Conservation (phyloP, 2,113 vertebrate species). For the Datnioides undecimradiatus region DNA sequence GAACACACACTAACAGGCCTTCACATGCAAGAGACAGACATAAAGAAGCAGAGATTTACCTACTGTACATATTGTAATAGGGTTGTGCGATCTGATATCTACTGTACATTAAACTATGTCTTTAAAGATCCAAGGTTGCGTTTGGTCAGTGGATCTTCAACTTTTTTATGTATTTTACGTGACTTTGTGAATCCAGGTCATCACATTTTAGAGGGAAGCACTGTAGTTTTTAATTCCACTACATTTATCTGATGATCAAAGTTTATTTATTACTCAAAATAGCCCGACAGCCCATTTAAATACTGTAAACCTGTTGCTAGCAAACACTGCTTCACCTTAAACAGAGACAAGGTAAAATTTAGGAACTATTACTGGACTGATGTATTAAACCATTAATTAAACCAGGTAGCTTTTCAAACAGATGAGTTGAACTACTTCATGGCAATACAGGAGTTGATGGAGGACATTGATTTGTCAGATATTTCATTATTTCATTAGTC, state of each 20-base stretch:
- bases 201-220: not conserved
- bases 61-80: no score
- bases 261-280: no score
- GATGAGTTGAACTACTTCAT: not conserved
- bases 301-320: no score
- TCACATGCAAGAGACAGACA: constrained; percentile 43
- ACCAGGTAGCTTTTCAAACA: no score
- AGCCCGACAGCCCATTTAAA: no score
- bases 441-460: no score
- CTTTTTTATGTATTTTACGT: not conserved
- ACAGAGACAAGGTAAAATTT: no score
- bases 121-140: not conserved
- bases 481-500: no score
- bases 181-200: not conserved
- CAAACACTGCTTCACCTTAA: no score
- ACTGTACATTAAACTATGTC: not conserved
- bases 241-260: no score
- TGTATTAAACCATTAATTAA: no score
- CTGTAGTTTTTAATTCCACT: not conserved
- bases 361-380: no score
- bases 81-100: not conserved
- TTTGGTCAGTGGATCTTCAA: not conserved
- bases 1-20: constrained; percentile 41
- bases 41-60: not conserved
- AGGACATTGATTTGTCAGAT: not conserved